These are phyloP conservation scores for Ophiothrix spiculata DNA, from an alignment of 35 echinoderm and acorn worm species.

Conservation along the genomic window DNA sequence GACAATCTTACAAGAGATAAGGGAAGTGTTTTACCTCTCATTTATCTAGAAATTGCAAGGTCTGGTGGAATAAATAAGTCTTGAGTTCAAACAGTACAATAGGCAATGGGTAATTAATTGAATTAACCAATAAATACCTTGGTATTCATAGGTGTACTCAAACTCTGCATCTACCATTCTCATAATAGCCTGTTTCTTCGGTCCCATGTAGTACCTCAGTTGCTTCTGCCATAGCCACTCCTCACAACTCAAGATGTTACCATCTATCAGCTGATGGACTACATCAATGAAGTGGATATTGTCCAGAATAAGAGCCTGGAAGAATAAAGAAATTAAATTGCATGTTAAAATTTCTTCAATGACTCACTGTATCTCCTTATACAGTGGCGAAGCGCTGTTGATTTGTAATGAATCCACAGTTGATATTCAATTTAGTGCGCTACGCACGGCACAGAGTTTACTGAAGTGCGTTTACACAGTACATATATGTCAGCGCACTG, in stretches of 20 bases:
- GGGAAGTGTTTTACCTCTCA: no score
- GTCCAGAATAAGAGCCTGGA: slow-evolving; percentile 93
- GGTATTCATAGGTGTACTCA: slow-evolving; percentile 97
- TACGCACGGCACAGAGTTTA: no score
- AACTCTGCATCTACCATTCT: slow-evolving; percentile 99
- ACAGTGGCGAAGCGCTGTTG: not conserved
- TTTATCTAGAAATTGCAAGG: no score
- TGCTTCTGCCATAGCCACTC: slow-evolving; percentile 99
- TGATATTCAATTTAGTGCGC: no score
- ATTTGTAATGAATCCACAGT: no score
- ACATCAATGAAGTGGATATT: slow-evolving; percentile 96
- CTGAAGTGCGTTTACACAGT: no score
- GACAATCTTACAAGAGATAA: no score
- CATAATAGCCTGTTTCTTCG: slow-evolving; percentile 69
- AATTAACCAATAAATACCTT: slow-evolving; percentile 55
- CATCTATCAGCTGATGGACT: slow-evolving; percentile 66
- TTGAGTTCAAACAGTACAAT: no score
- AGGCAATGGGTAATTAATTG: not conserved
- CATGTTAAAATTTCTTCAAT: not conserved
- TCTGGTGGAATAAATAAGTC: no score
- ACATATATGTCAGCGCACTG: no score
- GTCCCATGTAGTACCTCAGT: slow-evolving; percentile 71
- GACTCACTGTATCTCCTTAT: not conserved
- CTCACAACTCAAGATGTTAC: slow-evolving; percentile 61
- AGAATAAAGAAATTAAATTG: not conserved